These are phyloP conservation scores for Aphodius sticticus DNA, from an alignment of 2,888 invertebrate genomes.

Conservation along the genomic window DNA sequence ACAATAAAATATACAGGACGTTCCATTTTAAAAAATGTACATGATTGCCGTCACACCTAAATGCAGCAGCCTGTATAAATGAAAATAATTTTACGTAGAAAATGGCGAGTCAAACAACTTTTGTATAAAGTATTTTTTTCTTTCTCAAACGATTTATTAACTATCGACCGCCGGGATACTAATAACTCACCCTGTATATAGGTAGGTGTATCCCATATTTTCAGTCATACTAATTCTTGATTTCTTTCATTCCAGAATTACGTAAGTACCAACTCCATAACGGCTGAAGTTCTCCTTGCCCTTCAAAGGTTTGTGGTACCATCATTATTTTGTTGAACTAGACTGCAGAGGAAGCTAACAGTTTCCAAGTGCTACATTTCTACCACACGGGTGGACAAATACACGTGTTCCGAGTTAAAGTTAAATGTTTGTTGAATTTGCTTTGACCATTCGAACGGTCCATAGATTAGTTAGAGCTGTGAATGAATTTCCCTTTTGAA, in stretches of 20 bases:
- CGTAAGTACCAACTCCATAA: neutral
- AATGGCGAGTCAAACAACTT: too few species aligned
- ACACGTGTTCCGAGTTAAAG: neutral
- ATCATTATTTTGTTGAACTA: neutral
- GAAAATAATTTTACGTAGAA: too few species aligned
- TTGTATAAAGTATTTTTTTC: too few species aligned
- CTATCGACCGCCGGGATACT: too few species aligned
- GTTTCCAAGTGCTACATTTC: neutral
- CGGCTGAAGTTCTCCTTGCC: neutral
- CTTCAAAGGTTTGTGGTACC: neutral
- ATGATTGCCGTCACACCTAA: too few species aligned
- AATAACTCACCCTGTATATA: too few species aligned
- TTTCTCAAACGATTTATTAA: too few species aligned
- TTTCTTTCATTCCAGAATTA: neutral
- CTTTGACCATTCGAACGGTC: neutral
- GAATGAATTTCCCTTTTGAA: neutral
- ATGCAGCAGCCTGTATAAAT: too few species aligned
- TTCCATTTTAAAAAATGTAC: too few species aligned
- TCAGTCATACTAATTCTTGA: neutral
- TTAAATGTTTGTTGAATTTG: too few species aligned
- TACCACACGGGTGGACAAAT: neutral
- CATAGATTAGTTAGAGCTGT: neutral
- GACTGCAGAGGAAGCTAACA: neutral
- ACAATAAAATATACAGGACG: too few species aligned
- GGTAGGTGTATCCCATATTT: neutral